Conservation (phyloP, 2,113 vertebrate species). For the Pelecanoides urinatrix region DNA sequence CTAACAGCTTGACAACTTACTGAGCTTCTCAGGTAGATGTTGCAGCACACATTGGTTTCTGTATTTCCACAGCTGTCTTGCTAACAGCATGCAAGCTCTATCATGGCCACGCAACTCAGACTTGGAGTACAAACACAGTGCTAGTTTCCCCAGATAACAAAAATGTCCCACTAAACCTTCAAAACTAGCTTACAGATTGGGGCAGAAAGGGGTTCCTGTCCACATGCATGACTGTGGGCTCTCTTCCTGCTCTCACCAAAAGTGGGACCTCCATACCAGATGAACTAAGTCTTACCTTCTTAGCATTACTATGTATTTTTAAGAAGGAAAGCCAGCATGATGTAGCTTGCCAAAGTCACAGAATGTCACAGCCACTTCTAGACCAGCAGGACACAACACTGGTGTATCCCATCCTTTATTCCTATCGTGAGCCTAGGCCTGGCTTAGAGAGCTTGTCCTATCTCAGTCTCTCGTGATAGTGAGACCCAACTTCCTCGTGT, state of each 20-base stretch:
- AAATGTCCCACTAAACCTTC: background rate
- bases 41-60: background rate
- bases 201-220: background rate
- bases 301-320: background rate
- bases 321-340: background rate
- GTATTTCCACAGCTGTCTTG: background rate
- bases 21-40: background rate
- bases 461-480: background rate
- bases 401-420: background rate
- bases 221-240: background rate
- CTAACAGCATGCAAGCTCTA: background rate
- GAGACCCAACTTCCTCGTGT: background rate
- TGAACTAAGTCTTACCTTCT: background rate
- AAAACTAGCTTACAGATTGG: background rate
- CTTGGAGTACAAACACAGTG: background rate
- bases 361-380: background rate
- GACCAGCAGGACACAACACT: background rate
- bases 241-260: background rate
- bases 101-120: background rate
- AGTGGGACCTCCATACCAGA: background rate
- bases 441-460: background rate
- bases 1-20: background rate
- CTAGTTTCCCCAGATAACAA: background rate
- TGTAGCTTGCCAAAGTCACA: background rate
- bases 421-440: fast-evolving